Conservation (phyloP, 2,888 invertebrate species). For the Spodoptera exigua region DNA sequence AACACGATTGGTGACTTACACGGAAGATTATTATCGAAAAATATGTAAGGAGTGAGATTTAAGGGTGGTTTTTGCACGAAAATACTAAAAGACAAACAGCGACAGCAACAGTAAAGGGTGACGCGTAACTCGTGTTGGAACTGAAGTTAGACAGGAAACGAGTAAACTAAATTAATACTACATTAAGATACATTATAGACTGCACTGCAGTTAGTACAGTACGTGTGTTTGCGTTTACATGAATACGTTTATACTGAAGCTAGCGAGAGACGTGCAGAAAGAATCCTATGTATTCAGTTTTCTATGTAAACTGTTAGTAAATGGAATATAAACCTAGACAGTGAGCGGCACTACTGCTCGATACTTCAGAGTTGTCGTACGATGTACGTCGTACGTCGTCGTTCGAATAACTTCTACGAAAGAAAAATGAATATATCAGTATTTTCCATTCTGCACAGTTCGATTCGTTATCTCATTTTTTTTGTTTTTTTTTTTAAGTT, state of each 20-base stretch:
- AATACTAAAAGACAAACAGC: neutral
- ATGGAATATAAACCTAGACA: constrained; percentile 40
- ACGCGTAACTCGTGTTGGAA: neutral
- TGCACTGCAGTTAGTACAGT: constrained; percentile 45
- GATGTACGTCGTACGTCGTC: neutral
- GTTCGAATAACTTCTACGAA: constrained; percentile 22
- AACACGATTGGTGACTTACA: too few relatives aligned
- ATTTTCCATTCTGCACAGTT: constrained; percentile 46
- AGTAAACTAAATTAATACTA: constrained; percentile 62
- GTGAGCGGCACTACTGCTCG: neutral
- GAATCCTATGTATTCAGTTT: constrained; percentile 45
- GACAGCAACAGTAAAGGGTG: neutral
- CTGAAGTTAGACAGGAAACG: constrained; percentile 64
- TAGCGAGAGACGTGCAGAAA: constrained; percentile 51
- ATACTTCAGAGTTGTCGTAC: constrained; percentile 1
- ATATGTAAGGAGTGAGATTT: too few relatives aligned
- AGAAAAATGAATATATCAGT: constrained; percentile 43
- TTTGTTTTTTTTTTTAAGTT: constrained; percentile 36
- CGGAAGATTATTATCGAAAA: too few relatives aligned
- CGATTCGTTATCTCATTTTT: constrained; percentile 37
- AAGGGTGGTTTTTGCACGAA: too few relatives aligned
- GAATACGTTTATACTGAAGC: constrained; percentile 33
- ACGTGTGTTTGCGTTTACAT: constrained; percentile 34
- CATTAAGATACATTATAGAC: constrained; percentile 53
- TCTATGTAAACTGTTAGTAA: constrained; percentile 31